A percentile compares a stretch with the other conserved stretches of the same genome.
Conservation (phyloP, 2,113 vertebrate genomes). For the Oncorhynchus tshawytscha region DNA sequence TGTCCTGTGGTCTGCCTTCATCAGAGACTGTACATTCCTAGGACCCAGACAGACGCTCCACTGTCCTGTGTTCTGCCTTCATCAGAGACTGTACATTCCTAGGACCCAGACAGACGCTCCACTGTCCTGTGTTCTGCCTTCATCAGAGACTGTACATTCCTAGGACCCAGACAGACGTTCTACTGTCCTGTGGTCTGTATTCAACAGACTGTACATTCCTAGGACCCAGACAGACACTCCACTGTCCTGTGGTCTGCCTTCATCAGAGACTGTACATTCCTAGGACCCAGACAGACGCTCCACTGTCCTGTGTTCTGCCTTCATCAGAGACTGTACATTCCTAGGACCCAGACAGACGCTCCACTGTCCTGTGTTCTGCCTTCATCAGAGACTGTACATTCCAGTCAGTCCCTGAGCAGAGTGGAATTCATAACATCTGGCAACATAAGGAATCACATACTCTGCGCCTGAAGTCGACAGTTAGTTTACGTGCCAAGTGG, state of each 20-base stretch:
- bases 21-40: slow-evolving; percentile 9
- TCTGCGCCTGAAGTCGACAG: neutral
- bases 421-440: slow-evolving; percentile 14
- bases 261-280: slow-evolving; percentile 5
- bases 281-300: neutral
- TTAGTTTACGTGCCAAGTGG: neutral
- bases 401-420: neutral
- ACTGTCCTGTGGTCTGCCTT: neutral
- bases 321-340: no score
- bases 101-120: neutral
- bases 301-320: neutral
- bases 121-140: neutral
- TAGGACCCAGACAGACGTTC: neutral
- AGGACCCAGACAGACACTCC: neutral
- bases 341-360: neutral
- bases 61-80: neutral
- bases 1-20: neutral
- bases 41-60: neutral
- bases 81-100: no score
- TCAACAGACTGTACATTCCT: no score
- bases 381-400: slow-evolving; percentile 4
- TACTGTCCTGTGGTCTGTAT: neutral
- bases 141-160: slow-evolving; percentile 4
- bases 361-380: neutral
- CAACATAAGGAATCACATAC: slow-evolving; percentile 23